These are phyloP conservation scores for Tetraodon nigroviridis DNA, from an alignment of 2,113 vertebrate genomes.

Conservation along the genomic window DNA sequence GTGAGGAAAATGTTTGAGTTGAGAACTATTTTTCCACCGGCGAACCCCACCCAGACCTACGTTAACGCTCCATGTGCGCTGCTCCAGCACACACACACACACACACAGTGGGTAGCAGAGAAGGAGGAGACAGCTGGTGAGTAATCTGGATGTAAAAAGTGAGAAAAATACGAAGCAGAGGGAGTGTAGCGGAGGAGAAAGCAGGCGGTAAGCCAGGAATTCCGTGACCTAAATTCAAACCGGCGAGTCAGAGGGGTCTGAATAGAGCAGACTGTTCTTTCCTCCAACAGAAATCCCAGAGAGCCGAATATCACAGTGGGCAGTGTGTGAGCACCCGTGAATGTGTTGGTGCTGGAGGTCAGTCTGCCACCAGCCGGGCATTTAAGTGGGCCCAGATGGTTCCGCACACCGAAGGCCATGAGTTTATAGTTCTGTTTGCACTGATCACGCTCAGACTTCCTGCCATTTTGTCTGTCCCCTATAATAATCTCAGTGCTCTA, in stretches of 20 bases:
- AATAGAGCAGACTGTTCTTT: slow-evolving; percentile 54
- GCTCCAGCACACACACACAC: too few relatives aligned
- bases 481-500: slow-evolving; percentile 4
- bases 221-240: slow-evolving; percentile 65
- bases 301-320: slow-evolving; percentile 14
- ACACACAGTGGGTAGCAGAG: background rate
- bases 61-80: slow-evolving; percentile 20
- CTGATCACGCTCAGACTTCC: slow-evolving; percentile 15
- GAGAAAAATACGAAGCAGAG: background rate
- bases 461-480: slow-evolving; percentile 3
- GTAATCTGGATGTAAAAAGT: background rate
- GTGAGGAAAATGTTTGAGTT: slow-evolving; percentile 8
- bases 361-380: slow-evolving; percentile 30
- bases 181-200: slow-evolving; percentile 5
- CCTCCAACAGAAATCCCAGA: slow-evolving; percentile 23
- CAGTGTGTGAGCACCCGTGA: slow-evolving; percentile 15
- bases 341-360: slow-evolving; percentile 28
- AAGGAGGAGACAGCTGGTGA: background rate
- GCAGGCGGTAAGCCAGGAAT: slow-evolving; percentile 42
- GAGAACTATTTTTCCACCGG: background rate
- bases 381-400: slow-evolving; percentile 57
- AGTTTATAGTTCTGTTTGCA: slow-evolving; percentile 23
- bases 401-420: slow-evolving; percentile 17
- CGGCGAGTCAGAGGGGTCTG: slow-evolving; percentile 24
- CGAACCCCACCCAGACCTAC: slow-evolving; percentile 43